Percentiles rank a stretch among this genome's conserved stretches.
These are phyloP conservation scores for Orchestia grillus DNA, from an alignment of 1,140 invertebrate species.

Conservation along the genomic window DNA sequence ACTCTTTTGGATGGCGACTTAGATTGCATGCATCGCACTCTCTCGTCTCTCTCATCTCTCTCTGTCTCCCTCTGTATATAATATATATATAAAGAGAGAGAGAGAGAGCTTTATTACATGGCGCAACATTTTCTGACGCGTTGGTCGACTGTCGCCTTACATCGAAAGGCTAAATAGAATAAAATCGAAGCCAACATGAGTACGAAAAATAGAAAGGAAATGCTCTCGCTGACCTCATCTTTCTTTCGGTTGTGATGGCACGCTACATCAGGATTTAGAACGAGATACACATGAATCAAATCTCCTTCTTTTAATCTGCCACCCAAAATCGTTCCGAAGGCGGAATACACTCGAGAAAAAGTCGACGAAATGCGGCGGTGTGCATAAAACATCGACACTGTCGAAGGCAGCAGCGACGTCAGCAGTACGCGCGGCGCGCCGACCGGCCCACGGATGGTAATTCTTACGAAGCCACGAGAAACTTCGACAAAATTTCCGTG, in stretches of 20 bases:
- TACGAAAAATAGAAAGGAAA: background rate
- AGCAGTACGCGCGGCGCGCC: background rate
- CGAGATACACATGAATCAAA: conserved; percentile 22
- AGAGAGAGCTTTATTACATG: background rate
- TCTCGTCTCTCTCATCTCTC: no score
- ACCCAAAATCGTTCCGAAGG: conserved; percentile 26
- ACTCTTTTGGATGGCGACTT: background rate
- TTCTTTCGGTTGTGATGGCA: background rate
- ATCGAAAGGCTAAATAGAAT: background rate
- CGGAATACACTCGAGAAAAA: conserved; percentile 46
- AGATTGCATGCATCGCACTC: background rate
- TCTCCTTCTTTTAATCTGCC: conserved; percentile 27
- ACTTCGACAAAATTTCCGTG: background rate
- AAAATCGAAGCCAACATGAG: background rate
- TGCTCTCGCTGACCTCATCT: background rate
- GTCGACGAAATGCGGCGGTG: background rate
- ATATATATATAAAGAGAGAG: no score
- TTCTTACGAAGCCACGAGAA: background rate
- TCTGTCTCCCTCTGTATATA: no score
- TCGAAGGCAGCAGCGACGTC: conserved; percentile 45
- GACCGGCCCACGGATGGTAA: background rate
- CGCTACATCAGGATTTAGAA: background rate
- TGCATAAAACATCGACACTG: conserved; percentile 38
- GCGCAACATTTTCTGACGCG: background rate
- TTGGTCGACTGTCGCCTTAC: background rate